Base-by-base conservation (phyloP, 1,140 invertebrate species). In the Apis cerana region DNA sequence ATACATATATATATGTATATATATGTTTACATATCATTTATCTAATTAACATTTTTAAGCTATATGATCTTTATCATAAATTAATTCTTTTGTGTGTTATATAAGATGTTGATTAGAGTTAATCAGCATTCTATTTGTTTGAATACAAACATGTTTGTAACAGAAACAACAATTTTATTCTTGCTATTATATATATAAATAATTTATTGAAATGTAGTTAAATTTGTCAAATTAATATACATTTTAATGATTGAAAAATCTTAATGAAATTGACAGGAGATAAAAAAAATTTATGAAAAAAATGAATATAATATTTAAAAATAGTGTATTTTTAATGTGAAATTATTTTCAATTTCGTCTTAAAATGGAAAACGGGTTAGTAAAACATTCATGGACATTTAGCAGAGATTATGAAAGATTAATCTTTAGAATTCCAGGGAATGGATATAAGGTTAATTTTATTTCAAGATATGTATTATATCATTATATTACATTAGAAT, bases 71-170 rank as follows among this genome's bases (percentile, higher is more conserved):
- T 75, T 61, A 52, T 59, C 43, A 64, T 2, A n/a, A 75, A 68
- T 75, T 71, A 62, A 70, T 67, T 58, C 72, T 54, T 82, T 83
- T 64, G 17, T 27, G 62, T 86, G 86, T 92, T 92, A 91, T 87
- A 74, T 91, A 91, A 91, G 89, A 91, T 80, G 62, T 83, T 80
- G 87, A 85, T 84, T 83, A 52, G 65, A 81, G 68, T 58, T 85
- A 58, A 83, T 83, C 80, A 50, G 72, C 17, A 65, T 48, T 50
- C 52, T 54, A 72, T 81, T 89, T 88, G 84, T 89, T 89, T 89
- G 82, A 67, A 84, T 59, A 84, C 80, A 77, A 61, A 80, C 64
- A 76, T 48, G 19, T 61, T 69, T 59, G 9, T 61, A 43, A 52
- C 2, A 64, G 58, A 69, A 33, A 27, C 33, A 64, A 54, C 8